A percentile compares a stretch with the other conserved stretches of the same genome.
These are phyloP conservation scores for Rhagonycha fulva DNA, from an alignment of 2,888 invertebrate species.

Conservation along the genomic window DNA sequence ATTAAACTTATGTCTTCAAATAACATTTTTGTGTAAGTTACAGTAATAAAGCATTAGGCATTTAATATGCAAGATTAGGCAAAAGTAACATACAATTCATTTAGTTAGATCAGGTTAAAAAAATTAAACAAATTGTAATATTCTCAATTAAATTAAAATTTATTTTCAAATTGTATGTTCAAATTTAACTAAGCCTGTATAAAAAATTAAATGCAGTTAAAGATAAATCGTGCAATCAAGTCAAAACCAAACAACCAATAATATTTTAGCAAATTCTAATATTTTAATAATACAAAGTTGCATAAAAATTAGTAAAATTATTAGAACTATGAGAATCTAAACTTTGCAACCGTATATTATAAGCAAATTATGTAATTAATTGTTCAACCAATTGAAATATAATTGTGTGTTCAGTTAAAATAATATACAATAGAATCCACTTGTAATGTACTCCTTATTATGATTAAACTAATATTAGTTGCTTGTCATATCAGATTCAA, in stretches of 20 bases:
- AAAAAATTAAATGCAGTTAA: not conserved
- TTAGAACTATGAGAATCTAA: not conserved
- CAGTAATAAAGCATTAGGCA: not conserved
- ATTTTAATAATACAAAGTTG: not conserved
- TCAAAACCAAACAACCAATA: not conserved
- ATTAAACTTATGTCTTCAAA: not conserved
- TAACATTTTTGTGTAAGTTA: not conserved
- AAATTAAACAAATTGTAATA: not conserved
- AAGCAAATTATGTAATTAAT: not conserved
- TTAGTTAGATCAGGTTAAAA: not conserved
- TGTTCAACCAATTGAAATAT: not conserved
- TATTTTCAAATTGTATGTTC: not conserved
- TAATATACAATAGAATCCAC: not conserved
- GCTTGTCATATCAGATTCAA: too few relatives aligned
- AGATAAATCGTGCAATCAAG: not conserved
- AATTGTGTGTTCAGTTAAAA: not conserved
- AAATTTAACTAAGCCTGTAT: not conserved
- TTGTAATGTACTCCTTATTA: not conserved
- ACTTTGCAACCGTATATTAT: not conserved
- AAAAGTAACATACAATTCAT: not conserved
- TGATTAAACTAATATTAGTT: too few relatives aligned
- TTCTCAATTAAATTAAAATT: not conserved
- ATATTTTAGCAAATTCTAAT: not conserved
- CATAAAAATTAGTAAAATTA: not conserved
- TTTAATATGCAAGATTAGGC: not conserved